Conservation (phyloP, 1,140 invertebrate species). For the Sipha flava region DNA sequence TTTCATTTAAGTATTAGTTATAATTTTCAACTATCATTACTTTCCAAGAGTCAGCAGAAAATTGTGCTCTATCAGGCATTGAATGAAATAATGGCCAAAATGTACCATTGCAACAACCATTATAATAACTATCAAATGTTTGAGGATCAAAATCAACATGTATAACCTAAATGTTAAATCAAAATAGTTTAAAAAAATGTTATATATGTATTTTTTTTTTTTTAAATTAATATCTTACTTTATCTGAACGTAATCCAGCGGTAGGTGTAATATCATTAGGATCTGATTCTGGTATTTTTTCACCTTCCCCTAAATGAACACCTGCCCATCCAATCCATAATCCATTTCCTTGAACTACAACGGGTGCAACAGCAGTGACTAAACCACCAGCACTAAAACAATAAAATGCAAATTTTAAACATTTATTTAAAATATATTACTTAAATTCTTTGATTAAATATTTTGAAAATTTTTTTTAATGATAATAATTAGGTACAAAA, state of each 20-base stretch:
- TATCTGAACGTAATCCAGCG: slow-evolving; percentile 68
- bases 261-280: slow-evolving; percentile 75
- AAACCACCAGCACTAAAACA: slow-evolving; percentile 70
- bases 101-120: slow-evolving; percentile 83
- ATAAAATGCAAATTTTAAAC: neutral
- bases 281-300: slow-evolving; percentile 74
- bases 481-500: no score
- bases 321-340: slow-evolving; percentile 87
- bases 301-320: slow-evolving; percentile 62
- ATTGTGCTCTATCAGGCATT: slow-evolving; percentile 72
- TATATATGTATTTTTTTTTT: neutral
- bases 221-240: slow-evolving; percentile 49
- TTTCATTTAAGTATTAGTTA: neutral
- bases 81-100: slow-evolving; percentile 88
- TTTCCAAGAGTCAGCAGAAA: slow-evolving; percentile 70
- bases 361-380: slow-evolving; percentile 81
- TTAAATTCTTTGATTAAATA: neutral
- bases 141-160: slow-evolving; percentile 65
- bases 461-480: no score
- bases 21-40: slow-evolving; percentile 36
- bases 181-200: neutral
- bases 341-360: slow-evolving; percentile 73
- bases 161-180: slow-evolving; percentile 56
- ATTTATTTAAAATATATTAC: neutral
- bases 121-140: slow-evolving; percentile 77